Base-by-base conservation (phyloP, 1,140 invertebrate genomes). In the Cherax destructor region DNA sequence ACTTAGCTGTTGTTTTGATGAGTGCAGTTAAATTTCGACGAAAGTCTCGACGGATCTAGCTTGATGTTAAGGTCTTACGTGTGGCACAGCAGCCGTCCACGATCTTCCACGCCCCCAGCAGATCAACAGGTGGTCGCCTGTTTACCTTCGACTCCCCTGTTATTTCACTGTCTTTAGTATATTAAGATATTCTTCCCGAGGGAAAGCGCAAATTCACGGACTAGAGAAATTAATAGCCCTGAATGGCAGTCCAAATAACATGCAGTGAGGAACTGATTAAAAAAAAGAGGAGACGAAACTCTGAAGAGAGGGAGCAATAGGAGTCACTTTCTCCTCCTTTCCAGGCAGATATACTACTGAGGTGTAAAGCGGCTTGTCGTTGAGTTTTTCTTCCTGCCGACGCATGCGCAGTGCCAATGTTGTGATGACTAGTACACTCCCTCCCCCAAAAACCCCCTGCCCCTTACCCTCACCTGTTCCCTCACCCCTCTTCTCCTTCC, bases 341-440 rank as follows among this genome's bases (percentile, higher is more conserved):
- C 52, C 9, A 56, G 52, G 24, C n/a, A 47, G 13, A 47, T 49
- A 65, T 72, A 65, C 47, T 49, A 85, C 83, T 85, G 83, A 85
- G 65, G 83, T 65, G 65, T 65, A 69, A 69, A 56, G 83, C 24
- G 41, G 83, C 59, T 52, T 4, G 83, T 74, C 30, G 61, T 85
- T 72, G 83, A 69, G 83, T 85, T 85, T 56, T 85, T 85, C 83
- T 74, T 85, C 24, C 47, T 16, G 65, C 10, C 65, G 30, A 50
- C 83, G 83, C 83, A 85, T 85, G 83, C 83, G 83, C 65, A 65
- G 18, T 49, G 4, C 61, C 30, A 74, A 30, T 85, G 83, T 85
- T 85, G 83, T 85, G 83, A 85, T 74, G 83, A 74, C 83, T 21
- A 30, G 79, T 11, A 11, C 56, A n/a, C 50, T n/a, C 79, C 16